Evolutionary conservation across 1,140 invertebrate genomes (phyloP).

Genomic region (Drosophila eugracilis): DNA sequence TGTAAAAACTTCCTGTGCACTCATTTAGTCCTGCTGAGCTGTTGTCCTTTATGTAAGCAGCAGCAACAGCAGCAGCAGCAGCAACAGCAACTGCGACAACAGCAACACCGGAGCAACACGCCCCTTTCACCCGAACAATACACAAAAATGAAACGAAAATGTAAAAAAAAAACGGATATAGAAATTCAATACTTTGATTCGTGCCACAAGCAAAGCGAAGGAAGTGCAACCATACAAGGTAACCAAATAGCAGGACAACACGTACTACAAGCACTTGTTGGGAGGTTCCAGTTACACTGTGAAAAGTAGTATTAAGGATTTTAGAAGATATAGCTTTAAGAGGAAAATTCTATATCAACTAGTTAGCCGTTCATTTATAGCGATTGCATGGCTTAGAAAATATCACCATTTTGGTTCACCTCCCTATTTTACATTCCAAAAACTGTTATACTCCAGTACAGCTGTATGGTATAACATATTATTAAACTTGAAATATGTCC

Average conservation of each 20-base stretch:
- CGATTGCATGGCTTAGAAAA: no score
- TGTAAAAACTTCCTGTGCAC: constrained; percentile 82
- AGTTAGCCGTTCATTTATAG: no score
- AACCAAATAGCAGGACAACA: constrained; percentile 83
- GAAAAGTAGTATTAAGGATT: no score
- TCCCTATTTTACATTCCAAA: background rate
- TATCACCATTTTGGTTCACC: no score
- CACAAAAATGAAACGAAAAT: constrained; percentile 37
- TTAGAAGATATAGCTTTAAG: no score
- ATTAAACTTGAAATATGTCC: background rate
- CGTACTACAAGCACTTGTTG: constrained; percentile 77
- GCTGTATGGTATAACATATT: background rate
- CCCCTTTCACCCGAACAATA: constrained; percentile 57
- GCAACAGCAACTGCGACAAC: constrained; percentile 30
- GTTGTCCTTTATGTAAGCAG: constrained; percentile 64
- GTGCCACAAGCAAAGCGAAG: constrained; percentile 68
- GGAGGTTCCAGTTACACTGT: constrained; percentile 17
- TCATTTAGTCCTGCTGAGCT: constrained; percentile 69
- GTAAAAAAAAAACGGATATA: constrained; percentile 79
- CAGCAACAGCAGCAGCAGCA: constrained; percentile 26
- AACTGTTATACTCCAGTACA: background rate
- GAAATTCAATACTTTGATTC: constrained; percentile 85
- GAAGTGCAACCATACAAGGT: constrained; percentile 82
- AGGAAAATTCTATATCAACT: no score
- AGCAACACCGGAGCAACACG: constrained; percentile 39